phyloP scores from a whole-genome alignment of 2,113 vertebrate species.

The Hemibagrus wyckioides region DNA sequence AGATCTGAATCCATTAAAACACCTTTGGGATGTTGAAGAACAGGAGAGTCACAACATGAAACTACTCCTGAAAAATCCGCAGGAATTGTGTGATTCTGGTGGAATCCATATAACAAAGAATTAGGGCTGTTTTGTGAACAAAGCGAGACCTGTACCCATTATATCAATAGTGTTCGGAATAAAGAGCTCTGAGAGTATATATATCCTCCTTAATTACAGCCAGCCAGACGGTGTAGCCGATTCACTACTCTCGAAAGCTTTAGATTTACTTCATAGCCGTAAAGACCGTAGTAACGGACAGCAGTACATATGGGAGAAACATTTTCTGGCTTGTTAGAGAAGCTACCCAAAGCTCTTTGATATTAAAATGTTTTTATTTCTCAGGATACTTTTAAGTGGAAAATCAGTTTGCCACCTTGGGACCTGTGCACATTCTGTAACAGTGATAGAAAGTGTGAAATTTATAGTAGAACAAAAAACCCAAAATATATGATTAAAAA shows the following conservation, averaged over 20 bases:
- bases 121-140: no score
- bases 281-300: not conserved
- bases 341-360: not conserved
- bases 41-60: no score
- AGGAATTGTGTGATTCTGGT: no score
- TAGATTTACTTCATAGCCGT: not conserved
- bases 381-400: constrained; percentile 5
- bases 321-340: constrained; percentile 10
- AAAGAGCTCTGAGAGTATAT: not conserved
- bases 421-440: not conserved
- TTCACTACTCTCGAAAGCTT: not conserved
- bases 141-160: no score
- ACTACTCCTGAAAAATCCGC: no score
- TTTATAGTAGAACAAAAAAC: not conserved
- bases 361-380: constrained; percentile 1
- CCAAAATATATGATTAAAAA: not conserved
- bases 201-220: constrained; percentile 6
- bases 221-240: not conserved
- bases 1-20: no score
- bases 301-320: not conserved
- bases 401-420: not conserved
- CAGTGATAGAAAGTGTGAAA: not conserved
- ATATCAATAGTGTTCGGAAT: no score
- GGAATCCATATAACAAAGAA: no score
- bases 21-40: no score